phyloP scores from a whole-genome alignment of 2,113 vertebrate genomes.

The Halcyon senegalensis region DNA sequence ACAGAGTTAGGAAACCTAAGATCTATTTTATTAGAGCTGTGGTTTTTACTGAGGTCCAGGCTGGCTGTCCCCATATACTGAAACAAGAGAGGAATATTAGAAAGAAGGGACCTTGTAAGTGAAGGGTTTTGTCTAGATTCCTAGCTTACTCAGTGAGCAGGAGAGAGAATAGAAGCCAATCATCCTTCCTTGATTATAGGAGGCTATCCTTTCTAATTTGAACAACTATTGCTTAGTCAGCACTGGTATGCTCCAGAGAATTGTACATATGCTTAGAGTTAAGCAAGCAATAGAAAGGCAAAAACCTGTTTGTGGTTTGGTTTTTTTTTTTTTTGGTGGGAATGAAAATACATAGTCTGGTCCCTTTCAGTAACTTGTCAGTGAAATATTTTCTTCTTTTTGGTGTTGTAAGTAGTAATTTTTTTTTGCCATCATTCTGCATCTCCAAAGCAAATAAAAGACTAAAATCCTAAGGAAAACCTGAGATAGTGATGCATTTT shows the following conservation, averaged over 20 bases:
- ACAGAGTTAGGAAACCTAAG: not conserved
- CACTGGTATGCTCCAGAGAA: not conserved
- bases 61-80: not conserved
- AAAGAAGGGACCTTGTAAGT: not conserved
- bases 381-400: not conserved
- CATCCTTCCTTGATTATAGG: not conserved
- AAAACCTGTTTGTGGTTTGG: not conserved
- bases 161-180: not conserved
- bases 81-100: not conserved
- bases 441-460: not conserved
- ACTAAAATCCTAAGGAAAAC: not conserved
- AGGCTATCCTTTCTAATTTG: not conserved
- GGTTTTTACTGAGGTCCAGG: not conserved
- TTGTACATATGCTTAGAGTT: fast-evolving
- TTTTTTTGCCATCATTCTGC: not conserved
- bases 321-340: not conserved
- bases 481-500: not conserved
- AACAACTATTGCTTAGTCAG: not conserved
- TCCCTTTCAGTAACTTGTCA: not conserved
- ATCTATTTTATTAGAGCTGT: not conserved
- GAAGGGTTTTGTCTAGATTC: not conserved
- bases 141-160: not conserved
- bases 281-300: not conserved
- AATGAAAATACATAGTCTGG: not conserved
- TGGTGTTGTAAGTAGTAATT: not conserved